Conservation (phyloP, 2,113 vertebrate species). For the Heloderma charlesbogerti region DNA sequence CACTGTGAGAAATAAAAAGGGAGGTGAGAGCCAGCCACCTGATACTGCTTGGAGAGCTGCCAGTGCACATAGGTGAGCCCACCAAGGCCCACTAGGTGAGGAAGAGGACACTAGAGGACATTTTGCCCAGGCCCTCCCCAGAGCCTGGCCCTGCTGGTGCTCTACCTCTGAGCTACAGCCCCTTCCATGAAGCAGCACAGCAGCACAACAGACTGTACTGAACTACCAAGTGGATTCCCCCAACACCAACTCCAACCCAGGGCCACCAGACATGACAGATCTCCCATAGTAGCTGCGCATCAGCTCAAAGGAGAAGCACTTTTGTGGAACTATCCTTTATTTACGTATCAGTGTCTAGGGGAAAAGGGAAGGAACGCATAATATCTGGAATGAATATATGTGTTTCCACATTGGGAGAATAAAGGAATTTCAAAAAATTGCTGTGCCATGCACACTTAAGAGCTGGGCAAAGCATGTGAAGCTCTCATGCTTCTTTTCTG, state of each 20-base stretch:
- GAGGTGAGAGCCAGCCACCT: not conserved
- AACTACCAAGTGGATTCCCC: not conserved
- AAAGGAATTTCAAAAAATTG: not conserved
- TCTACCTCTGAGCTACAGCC: not conserved
- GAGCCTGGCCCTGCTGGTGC: not conserved
- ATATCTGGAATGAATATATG: not conserved
- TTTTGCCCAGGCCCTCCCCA: not conserved
- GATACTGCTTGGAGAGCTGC: not conserved
- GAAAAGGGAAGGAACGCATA: not conserved
- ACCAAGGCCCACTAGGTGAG: not conserved
- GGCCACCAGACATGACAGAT: not conserved
- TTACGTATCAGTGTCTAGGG: not conserved
- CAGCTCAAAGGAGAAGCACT: not conserved
- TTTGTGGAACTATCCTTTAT: not conserved
- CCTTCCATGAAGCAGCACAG: not conserved
- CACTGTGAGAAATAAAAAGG: not conserved
- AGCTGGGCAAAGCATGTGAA: not conserved
- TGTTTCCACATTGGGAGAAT: too few relatives aligned
- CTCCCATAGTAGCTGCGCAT: not conserved
- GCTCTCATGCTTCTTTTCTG: not conserved
- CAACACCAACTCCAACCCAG: not conserved
- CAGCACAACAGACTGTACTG: not conserved
- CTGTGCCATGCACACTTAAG: not conserved
- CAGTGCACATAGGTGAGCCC: not conserved
- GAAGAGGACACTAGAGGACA: not conserved